Percentiles rank a stretch among this genome's conserved stretches.
Conservation (phyloP, 2,113 vertebrate genomes). For the Dermatemys mawii region DNA sequence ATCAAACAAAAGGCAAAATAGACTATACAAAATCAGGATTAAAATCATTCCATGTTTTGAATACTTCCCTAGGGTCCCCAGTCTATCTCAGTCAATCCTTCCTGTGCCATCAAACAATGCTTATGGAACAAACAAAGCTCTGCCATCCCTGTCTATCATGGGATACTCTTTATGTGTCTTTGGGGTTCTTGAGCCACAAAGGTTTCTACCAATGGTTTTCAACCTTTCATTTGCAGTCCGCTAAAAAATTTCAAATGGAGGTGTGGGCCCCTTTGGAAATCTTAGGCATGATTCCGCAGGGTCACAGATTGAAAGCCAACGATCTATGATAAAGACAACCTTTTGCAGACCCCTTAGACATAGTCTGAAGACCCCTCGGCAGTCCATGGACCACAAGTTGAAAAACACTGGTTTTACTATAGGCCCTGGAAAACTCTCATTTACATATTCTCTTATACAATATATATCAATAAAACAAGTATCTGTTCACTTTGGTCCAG, state of each 20-base stretch:
- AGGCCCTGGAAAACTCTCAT: background rate
- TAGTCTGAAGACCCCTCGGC: background rate
- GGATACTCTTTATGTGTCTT: background rate
- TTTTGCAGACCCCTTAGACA: background rate
- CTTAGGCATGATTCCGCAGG: background rate
- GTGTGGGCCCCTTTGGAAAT: background rate
- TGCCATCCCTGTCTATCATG: background rate
- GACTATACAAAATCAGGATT: background rate
- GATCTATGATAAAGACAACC: too few species aligned
- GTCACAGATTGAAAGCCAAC: background rate
- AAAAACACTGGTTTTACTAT: background rate
- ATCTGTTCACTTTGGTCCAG: background rate
- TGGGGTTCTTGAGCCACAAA: background rate
- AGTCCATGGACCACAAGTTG: background rate
- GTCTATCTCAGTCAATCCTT: background rate
- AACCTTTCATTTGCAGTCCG: background rate
- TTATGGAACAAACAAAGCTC: background rate
- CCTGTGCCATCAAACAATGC: background rate
- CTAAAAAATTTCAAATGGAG: background rate
- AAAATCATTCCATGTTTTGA: background rate
- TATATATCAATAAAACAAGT: background rate
- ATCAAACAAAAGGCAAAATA: background rate
- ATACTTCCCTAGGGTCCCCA: background rate
- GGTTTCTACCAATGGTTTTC: background rate
- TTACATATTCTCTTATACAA: background rate